phyloP scores from a whole-genome alignment of 2,888 invertebrate genomes.

The Drosophila suboccidentalis region DNA sequence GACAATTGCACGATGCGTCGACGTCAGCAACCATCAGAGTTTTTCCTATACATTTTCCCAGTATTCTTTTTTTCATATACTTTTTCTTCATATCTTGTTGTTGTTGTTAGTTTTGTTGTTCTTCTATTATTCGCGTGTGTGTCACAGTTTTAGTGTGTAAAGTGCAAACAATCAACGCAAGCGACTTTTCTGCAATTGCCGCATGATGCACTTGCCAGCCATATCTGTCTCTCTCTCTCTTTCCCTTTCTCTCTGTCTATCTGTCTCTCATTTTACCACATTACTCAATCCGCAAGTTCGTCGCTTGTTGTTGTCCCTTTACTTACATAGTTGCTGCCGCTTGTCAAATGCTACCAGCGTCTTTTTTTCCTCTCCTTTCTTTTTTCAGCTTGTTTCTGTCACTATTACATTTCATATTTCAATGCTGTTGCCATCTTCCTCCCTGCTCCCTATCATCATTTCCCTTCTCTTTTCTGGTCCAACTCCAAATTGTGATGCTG shows the following conservation, averaged over 20 bases:
- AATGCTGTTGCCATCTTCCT: constrained; percentile 23
- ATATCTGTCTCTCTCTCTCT: background rate
- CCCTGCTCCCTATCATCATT: background rate
- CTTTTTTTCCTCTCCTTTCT: background rate
- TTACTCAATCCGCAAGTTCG: constrained; percentile 38
- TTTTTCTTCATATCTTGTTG: background rate
- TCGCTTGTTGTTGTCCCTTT: constrained; percentile 39
- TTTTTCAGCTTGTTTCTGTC: constrained; percentile 71
- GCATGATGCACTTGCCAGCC: constrained; percentile 47
- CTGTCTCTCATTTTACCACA: constrained; percentile 5
- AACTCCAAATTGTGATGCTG: constrained; percentile 26
- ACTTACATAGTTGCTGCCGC: constrained; percentile 39
- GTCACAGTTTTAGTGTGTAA: constrained; percentile 72
- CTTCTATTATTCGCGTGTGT: constrained; percentile 39
- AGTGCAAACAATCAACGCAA: constrained; percentile 79
- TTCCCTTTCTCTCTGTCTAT: background rate
- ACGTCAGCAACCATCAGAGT: constrained; percentile 37
- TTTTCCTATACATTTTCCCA: constrained; percentile 12
- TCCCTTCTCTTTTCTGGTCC: background rate
- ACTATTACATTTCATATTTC: constrained; percentile 77
- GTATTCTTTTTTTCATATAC: constrained; percentile 4
- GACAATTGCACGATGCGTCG: constrained; percentile 14
- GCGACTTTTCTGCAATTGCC: constrained; percentile 70
- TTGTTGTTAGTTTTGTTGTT: constrained; percentile 16
- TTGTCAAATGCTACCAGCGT: constrained; percentile 67